Evolutionary conservation across 2,113 vertebrate genomes (phyloP).

Genomic region (Chaetops frenatus): DNA sequence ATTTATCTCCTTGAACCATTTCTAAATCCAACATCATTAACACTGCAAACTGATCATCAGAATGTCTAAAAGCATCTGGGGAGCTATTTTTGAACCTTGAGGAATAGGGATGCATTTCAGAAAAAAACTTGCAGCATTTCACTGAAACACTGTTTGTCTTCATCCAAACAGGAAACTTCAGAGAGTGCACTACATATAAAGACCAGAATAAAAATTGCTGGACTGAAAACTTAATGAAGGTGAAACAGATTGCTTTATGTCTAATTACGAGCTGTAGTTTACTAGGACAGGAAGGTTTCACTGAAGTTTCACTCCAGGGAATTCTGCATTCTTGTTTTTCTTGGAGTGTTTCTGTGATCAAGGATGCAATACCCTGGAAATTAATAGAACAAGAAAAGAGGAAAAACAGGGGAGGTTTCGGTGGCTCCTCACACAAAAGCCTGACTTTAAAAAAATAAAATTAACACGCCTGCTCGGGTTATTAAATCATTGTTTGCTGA

Average conservation of each 20-base stretch:
- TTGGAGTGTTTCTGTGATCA: constrained; percentile 1
- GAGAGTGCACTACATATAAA: background rate
- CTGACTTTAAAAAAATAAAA: background rate
- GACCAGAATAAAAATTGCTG: background rate
- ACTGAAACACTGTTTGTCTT: background rate
- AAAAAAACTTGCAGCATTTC: background rate
- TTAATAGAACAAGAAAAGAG: background rate
- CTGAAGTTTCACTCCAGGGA: background rate
- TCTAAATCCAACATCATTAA: background rate
- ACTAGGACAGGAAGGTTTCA: background rate
- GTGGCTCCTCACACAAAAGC: background rate
- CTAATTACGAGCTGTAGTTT: background rate
- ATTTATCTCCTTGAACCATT: background rate
- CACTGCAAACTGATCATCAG: background rate
- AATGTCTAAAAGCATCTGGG: background rate
- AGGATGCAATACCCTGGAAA: background rate
- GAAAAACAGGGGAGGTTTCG: background rate
- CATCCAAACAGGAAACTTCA: background rate
- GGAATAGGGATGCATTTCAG: background rate
- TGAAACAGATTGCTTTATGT: background rate
- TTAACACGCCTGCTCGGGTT: background rate
- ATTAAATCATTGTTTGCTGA: background rate
- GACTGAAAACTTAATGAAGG: constrained; percentile 23
- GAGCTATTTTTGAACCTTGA: background rate
- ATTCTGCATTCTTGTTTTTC: background rate